These are phyloP conservation scores for Zoanthus gigantus DNA, from an alignment of 92 coral and sea anemone genomes.

Conservation along the genomic window DNA sequence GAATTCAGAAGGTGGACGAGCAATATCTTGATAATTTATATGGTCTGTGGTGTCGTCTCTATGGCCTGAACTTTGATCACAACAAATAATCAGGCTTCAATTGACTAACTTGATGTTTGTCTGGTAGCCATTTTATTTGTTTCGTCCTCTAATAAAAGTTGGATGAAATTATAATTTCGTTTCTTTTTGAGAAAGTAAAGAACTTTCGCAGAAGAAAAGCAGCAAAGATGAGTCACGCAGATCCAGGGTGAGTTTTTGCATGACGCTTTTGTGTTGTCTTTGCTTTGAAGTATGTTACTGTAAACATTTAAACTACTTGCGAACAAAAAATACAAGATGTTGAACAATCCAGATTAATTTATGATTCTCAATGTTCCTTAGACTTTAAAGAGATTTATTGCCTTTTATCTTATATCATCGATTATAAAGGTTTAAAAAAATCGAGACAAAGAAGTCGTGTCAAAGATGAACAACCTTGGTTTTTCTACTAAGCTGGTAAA, in stretches of 20 bases:
- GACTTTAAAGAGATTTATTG: neutral
- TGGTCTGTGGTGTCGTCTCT: conserved; percentile 60
- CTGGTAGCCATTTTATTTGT: conserved; percentile 29
- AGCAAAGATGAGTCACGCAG: conserved; percentile 83
- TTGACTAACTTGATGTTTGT: conserved; percentile 1
- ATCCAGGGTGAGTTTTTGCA: conserved; percentile 71
- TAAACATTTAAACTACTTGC: neutral
- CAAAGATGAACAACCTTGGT: too few relatives aligned
- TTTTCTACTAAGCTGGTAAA: too few relatives aligned
- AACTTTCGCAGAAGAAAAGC: neutral
- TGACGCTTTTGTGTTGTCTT: neutral
- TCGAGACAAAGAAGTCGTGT: too few relatives aligned
- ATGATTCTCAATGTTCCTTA: neutral
- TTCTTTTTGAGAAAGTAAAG: neutral
- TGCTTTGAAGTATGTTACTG: neutral
- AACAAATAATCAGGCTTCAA: conserved; percentile 31
- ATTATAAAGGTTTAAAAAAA: too few relatives aligned
- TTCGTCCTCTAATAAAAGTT: neutral
- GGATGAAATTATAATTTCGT: neutral
- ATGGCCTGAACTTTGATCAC: conserved; percentile 59
- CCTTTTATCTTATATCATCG: too few relatives aligned
- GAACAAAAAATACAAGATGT: neutral
- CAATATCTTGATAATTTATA: conserved; percentile 36
- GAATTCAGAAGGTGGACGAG: conserved; percentile 20
- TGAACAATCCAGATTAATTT: neutral